phyloP scores from a whole-genome alignment of 2,797 vertebrate genomes.

The Sebastes alutus region DNA sequence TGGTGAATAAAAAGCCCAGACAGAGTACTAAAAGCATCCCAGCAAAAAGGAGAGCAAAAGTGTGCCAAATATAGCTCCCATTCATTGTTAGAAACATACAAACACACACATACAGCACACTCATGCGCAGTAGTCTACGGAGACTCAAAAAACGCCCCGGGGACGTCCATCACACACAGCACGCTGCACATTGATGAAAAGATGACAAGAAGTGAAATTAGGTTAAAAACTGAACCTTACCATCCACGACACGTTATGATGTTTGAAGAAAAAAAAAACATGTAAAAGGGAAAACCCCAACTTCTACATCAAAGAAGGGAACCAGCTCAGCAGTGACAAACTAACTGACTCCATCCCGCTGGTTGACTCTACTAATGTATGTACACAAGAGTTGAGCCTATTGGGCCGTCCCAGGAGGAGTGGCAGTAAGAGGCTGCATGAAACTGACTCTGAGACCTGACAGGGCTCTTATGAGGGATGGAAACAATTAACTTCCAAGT shows the following conservation, averaged over 20 bases:
- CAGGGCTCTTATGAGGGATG: not conserved
- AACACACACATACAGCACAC: slow-evolving; percentile 25
- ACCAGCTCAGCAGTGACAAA: slow-evolving; percentile 3
- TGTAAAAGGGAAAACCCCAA: not conserved
- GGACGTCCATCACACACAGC: slow-evolving; percentile 39
- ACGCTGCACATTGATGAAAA: slow-evolving; percentile 30
- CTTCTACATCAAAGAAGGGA: not conserved
- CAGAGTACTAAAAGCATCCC: slow-evolving; percentile 11
- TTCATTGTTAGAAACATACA: slow-evolving; percentile 33
- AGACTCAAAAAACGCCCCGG: not conserved
- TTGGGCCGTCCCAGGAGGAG: slow-evolving; percentile 53
- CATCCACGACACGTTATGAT: slow-evolving; percentile 11
- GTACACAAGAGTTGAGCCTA: slow-evolving; percentile 32
- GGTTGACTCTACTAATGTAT: slow-evolving; percentile 34
- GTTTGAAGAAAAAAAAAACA: not conserved
- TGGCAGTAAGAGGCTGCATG: slow-evolving; percentile 27
- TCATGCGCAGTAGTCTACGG: slow-evolving; percentile 5
- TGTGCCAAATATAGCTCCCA: slow-evolving; percentile 50
- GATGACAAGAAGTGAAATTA: slow-evolving; percentile 16
- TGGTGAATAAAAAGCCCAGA: not conserved
- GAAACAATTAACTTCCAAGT: not conserved
- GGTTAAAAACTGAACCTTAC: slow-evolving; percentile 43
- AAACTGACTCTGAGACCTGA: not conserved
- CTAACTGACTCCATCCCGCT: slow-evolving; percentile 23
- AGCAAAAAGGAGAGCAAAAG: slow-evolving; percentile 13